These are phyloP conservation scores for Chloroceryle inda DNA, from an alignment of 2,797 vertebrate species.

Conservation along the genomic window DNA sequence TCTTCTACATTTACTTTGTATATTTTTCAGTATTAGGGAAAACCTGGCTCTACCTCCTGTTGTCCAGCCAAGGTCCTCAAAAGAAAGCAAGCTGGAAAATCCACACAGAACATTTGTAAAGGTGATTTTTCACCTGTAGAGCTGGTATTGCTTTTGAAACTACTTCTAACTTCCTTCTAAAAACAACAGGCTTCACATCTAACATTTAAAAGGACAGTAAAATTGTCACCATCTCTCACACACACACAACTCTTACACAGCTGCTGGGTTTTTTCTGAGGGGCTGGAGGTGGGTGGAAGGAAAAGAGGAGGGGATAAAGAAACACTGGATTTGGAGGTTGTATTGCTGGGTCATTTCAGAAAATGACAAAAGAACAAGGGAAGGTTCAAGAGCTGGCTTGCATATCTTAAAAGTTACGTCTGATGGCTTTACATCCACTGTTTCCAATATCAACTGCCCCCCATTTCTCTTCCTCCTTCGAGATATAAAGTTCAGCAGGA, in stretches of 20 bases:
- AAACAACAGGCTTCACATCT: background rate
- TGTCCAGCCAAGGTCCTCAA: background rate
- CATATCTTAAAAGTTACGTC: background rate
- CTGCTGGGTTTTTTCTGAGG: background rate
- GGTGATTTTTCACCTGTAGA: background rate
- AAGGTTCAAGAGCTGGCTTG: background rate
- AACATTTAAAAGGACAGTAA: background rate
- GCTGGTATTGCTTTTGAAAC: background rate
- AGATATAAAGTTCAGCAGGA: background rate
- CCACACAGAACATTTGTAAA: background rate
- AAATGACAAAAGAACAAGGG: background rate
- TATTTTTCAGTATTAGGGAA: background rate
- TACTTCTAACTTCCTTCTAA: background rate
- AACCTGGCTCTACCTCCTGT: background rate
- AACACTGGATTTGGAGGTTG: background rate
- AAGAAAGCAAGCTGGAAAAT: slow-evolving; percentile 2
- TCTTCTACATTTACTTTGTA: background rate
- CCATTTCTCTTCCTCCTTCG: background rate
- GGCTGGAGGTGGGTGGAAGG: background rate
- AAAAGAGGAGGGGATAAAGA: background rate
- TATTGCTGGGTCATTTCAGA: background rate
- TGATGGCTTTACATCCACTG: background rate
- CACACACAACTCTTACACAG: background rate
- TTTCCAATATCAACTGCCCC: background rate
- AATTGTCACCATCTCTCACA: background rate